phyloP scores from a whole-genome alignment of 1,140 invertebrate genomes.

The Danaus melanippus region DNA sequence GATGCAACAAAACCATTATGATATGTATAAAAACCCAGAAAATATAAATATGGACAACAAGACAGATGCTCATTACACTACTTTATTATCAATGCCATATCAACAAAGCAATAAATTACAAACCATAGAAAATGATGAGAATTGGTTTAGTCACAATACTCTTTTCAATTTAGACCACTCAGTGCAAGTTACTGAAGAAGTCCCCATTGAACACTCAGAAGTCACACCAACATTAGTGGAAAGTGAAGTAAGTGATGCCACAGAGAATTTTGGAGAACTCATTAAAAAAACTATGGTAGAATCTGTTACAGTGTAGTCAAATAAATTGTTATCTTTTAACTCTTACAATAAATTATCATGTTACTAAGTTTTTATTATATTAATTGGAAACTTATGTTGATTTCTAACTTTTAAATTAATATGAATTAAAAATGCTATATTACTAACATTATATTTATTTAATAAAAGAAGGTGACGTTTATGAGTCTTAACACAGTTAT shows the following conservation, averaged over 20 bases:
- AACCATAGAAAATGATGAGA: conserved; percentile 59
- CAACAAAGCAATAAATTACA: conserved; percentile 78
- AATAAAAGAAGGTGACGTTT: no score
- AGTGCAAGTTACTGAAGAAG: conserved; percentile 76
- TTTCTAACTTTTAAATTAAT: no score
- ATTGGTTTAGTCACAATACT: conserved; percentile 66
- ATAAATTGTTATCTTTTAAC: conserved; percentile 60
- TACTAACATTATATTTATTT: no score
- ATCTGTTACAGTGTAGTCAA: conserved; percentile 84
- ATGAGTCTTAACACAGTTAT: no score
- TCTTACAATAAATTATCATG: conserved; percentile 51
- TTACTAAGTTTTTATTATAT: conserved; percentile 66
- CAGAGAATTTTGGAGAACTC: conserved; percentile 91
- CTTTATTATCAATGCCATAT: conserved; percentile 71
- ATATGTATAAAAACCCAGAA: conserved; percentile 57
- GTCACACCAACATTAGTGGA: conserved; percentile 25
- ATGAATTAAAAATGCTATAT: no score
- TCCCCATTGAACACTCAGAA: conserved; percentile 74
- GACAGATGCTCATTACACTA: conserved; percentile 71
- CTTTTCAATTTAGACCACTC: conserved; percentile 51
- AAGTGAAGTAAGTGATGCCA: conserved; percentile 36
- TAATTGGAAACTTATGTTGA: conserved; percentile 27
- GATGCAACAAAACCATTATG: conserved; percentile 53
- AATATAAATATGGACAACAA: conserved; percentile 58
- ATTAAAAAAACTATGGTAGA: conserved; percentile 95